A percentile compares a stretch with the other conserved stretches of the same genome.
These are phyloP conservation scores for Silurus asotus DNA, from an alignment of 2,113 vertebrate genomes.

Conservation along the genomic window DNA sequence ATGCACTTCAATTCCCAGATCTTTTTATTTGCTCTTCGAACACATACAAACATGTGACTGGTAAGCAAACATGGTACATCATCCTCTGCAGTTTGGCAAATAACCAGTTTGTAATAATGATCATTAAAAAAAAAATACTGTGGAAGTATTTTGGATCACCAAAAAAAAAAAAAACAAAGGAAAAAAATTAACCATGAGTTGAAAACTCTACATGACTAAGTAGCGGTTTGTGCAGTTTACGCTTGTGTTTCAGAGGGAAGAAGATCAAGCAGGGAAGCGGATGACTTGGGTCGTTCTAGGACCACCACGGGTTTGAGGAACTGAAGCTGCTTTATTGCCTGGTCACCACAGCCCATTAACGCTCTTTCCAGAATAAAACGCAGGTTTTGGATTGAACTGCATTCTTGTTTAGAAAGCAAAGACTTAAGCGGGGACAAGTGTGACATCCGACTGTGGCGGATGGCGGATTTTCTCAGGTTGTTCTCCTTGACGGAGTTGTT, in stretches of 20 bases:
- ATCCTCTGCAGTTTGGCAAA: constrained; percentile 35
- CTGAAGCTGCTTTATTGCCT: constrained; percentile 98
- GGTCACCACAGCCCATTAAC: constrained; percentile 91
- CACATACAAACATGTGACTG: constrained; percentile 44
- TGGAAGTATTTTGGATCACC: constrained; percentile 36
- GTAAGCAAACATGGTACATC: constrained; percentile 25
- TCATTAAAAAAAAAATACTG: constrained; percentile 39
- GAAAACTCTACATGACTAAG: constrained; percentile 14
- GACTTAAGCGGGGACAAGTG: constrained; percentile 78
- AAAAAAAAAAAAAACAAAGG: neutral
- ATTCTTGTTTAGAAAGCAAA: constrained; percentile 66
- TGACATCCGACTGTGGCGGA: constrained; percentile 71
- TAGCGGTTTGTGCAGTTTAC: constrained; percentile 19
- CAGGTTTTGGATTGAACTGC: constrained; percentile 84
- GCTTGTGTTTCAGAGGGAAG: constrained; percentile 47
- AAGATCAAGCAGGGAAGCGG: constrained; percentile 42
- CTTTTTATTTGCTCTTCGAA: constrained; percentile 36
- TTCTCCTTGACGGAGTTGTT: constrained; percentile 77
- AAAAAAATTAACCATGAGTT: neutral
- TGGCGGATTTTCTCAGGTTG: constrained; percentile 71
- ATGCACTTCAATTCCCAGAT: neutral
- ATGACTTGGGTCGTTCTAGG: constrained; percentile 85
- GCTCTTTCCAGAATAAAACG: constrained; percentile 93
- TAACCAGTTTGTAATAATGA: constrained; percentile 34
- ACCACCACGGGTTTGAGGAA: constrained; percentile 96